Base-by-base conservation (phyloP, 2,797 vertebrate genomes). In the Dromococcyx pavoninus region DNA sequence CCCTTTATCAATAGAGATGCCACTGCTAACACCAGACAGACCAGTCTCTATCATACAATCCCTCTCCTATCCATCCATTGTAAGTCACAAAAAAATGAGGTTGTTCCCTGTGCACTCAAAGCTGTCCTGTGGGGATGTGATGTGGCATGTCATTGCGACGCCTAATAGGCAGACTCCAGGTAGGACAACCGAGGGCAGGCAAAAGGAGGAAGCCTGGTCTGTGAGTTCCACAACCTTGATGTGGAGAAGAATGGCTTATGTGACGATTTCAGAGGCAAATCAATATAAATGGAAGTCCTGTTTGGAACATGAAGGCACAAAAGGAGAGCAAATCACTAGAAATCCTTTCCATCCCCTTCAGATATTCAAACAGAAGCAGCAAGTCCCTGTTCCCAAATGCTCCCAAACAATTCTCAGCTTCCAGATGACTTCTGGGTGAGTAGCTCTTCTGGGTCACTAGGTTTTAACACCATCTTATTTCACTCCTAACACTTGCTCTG, bases 391-490 rank as follows among this genome's bases (percentile, higher is more conserved):
- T 83, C 33, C 57, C 57, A 83, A 46, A 54, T 51, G 33, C 28
- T 88, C 43, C 33, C 61, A 72, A 70, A 58, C 17, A 61, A 6
- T 57, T 91, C 53, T 62, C 50, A 78, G 19, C 41, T 72, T 89
- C 54, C 43, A 86, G 22, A 33, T 88, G 72, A 81, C 22, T 86
- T 85, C 21, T 84, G 76, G 56, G 35, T 79, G 43, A 94, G 74
- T 56, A 76, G 48, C 27, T 85, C 19, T 90, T 66, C 51, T 48
- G n/a, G 37, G n/a, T 95, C 57, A 80, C 61, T 51, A 44, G 79
- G 12, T 88, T 90, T 94, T 86, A 62, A 54, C 73, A 75, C 37
- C 6, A 6, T 35, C 7, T 5, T 74, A 48, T 80, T 84, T 89
- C 35, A 11, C 21, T 91, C 25, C 51, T 70, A 71, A 83, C 41